Evolutionary conservation across 2,797 vertebrate species (phyloP), one percentile per base, ranked within the genome.

Genomic region (Enteromius thamalakanensis): DNA sequence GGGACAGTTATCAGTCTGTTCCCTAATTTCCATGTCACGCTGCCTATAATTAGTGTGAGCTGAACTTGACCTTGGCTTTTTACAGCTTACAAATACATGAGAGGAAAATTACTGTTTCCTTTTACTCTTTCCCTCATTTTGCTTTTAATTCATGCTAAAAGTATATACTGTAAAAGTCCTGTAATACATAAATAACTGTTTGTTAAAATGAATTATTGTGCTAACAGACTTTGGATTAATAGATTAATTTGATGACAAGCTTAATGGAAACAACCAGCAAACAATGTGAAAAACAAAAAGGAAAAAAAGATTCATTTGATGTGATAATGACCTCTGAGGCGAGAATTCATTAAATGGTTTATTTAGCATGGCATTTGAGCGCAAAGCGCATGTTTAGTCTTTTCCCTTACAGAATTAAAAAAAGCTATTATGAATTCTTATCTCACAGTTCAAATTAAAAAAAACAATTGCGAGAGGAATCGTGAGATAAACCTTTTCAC

Each of bases 51-150:
- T 87, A 89, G 77, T 58, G 65, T 42, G 49, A 79, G 82, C 71
- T 74, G 53, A 85, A 86, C 82, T 89, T 79, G 84, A 82, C 86
- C 84, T 87, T 88, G 86, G 86, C 81, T 87, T 87, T 83, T 74
- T 69, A 62, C 60, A 34, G 70, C 58, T 79, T 26, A 70, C 60
- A 74, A 40, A 83, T 37, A 75, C 80, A 37, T 47, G 53, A 81
- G 62, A 65, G 19, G 21, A 76, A 86, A 83, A 80, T 71, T 17
- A 49, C 26, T 45, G 51, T 49, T 37, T 79, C 69, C 29, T 68
- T 60, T 81, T 34, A 51, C n/a, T 65, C 21, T 76, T 47, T 80
- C 19, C 40, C 6, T 60, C 11, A 32, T 15, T 15, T 69, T 29
- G 32, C 58, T 53, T 72, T 55, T 40, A 17, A 34, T 67, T 68